A percentile compares a stretch with the other conserved stretches of the same genome.
Evolutionary conservation across 2,888 invertebrate species (phyloP).

Genomic region (Rambutsinella grinnellia): DNA sequence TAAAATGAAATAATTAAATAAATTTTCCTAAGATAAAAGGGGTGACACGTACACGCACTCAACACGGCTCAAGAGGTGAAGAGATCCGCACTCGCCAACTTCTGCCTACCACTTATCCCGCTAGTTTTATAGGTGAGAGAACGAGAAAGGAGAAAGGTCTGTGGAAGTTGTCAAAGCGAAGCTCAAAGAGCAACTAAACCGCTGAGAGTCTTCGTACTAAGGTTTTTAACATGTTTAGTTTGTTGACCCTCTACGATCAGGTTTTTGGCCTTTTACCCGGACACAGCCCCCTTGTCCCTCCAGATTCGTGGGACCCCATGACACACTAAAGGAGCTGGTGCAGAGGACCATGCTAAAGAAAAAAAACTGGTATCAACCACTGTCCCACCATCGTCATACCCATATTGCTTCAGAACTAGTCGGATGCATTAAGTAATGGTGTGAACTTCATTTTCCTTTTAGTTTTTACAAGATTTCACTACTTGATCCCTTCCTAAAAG

Average conservation of each 20-base stretch:
- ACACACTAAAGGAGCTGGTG: conserved; percentile 63
- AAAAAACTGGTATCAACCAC: conserved; percentile 56
- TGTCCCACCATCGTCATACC: conserved; percentile 1
- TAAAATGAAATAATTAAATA: too few species aligned
- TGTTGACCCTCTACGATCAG: conserved; percentile 66
- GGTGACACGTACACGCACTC: conserved; percentile 10
- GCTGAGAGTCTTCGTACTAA: conserved; percentile 66
- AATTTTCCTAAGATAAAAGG: neutral
- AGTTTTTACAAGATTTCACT: too few species aligned
- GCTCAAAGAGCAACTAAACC: conserved; percentile 64
- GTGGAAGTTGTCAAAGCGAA: conserved; percentile 53
- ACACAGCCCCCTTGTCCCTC: conserved; percentile 66
- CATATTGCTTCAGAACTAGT: too few species aligned
- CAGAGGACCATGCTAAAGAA: neutral
- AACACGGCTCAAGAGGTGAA: conserved; percentile 4
- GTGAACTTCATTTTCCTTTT: too few species aligned
- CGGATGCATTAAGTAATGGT: too few species aligned
- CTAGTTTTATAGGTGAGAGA: neutral
- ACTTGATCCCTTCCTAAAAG: too few species aligned
- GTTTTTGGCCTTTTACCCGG: conserved; percentile 67
- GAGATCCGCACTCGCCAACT: neutral
- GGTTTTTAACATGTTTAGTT: conserved; percentile 67
- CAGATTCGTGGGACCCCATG: conserved; percentile 65
- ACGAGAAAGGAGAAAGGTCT: conserved; percentile 54
- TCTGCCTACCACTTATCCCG: neutral